Percentiles rank a stretch among this genome's conserved stretches.
phyloP scores from a whole-genome alignment of 2,797 vertebrate species.

The Siniperca obscura region DNA sequence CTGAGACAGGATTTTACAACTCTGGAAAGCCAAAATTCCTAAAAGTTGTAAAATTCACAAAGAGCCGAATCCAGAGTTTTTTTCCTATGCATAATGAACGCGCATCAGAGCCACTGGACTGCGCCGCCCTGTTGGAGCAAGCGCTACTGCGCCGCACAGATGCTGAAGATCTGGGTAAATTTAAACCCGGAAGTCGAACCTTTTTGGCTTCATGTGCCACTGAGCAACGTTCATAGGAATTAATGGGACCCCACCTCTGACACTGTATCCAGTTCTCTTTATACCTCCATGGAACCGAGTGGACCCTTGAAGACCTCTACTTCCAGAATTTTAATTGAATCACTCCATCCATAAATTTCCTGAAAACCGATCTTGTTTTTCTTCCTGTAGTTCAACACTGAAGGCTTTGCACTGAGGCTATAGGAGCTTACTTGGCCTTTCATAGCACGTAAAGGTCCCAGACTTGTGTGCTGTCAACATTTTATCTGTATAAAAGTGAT shows the following conservation, averaged over 20 bases:
- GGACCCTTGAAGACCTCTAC: neutral
- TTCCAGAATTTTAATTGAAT: conserved; percentile 21
- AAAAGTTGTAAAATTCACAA: too few species aligned
- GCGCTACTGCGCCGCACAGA: too few species aligned
- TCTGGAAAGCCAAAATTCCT: neutral
- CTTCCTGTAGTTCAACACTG: conserved; percentile 25
- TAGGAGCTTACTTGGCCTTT: conserved; percentile 33
- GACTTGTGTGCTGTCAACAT: conserved; percentile 48
- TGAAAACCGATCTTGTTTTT: conserved; percentile 32
- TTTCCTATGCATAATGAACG: too few species aligned
- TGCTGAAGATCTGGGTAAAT: too few species aligned
- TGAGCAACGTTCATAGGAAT: too few species aligned
- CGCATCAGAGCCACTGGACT: too few species aligned
- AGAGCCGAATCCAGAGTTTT: too few species aligned
- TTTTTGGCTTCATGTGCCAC: too few species aligned
- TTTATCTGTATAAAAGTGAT: conserved; percentile 53
- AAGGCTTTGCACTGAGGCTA: conserved; percentile 11
- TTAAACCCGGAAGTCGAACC: too few species aligned
- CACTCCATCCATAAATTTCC: conserved; percentile 9
- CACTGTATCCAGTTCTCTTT: too few species aligned
- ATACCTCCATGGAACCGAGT: neutral
- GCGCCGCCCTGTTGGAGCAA: too few species aligned
- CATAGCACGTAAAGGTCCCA: conserved; percentile 26
- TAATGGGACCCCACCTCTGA: too few species aligned
- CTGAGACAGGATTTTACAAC: conserved; percentile 12